A percentile compares a stretch with the other conserved stretches of the same genome.
Evolutionary conservation across 2,113 vertebrate genomes (phyloP).

Genomic region (Rhinoderma darwinii): DNA sequence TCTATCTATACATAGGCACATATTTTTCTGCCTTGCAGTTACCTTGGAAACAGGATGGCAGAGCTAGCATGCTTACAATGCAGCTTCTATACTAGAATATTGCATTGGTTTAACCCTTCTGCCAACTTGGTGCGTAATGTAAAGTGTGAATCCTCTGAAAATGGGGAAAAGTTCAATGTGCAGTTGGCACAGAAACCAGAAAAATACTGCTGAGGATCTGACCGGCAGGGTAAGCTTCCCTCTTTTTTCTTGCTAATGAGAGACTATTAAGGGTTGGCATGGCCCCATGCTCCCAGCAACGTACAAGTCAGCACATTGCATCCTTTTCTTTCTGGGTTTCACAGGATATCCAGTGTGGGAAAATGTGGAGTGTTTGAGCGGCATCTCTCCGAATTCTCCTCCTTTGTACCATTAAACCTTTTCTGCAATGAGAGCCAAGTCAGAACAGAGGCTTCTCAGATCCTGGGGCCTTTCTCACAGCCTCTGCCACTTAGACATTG

Average conservation of each 20-base stretch:
- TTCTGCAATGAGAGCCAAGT: conserved; percentile 46
- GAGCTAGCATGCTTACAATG: background rate
- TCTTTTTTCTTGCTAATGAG: conserved; percentile 48
- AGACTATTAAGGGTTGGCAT: conserved; percentile 47
- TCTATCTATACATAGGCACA: background rate
- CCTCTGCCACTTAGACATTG: conserved; percentile 48
- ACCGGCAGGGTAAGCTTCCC: background rate
- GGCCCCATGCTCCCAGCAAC: conserved; percentile 29
- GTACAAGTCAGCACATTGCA: conserved; percentile 45
- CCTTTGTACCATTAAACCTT: conserved; percentile 50
- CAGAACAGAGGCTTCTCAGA: conserved; percentile 52
- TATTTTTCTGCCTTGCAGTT: conserved; percentile 16
- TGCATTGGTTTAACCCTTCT: conserved; percentile 32
- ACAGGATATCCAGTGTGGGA: conserved; percentile 55
- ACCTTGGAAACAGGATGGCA: conserved; percentile 46
- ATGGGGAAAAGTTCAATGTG: background rate
- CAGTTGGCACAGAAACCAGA: conserved; percentile 36
- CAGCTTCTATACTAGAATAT: conserved; percentile 1
- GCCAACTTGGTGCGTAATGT: background rate
- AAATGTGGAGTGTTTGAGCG: conserved; percentile 43
- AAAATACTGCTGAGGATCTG: background rate
- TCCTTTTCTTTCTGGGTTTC: conserved; percentile 46
- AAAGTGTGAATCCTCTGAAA: background rate
- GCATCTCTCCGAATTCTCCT: conserved; percentile 35
- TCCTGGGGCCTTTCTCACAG: conserved; percentile 49